Base-by-base conservation (phyloP, 2,797 vertebrate genomes). In the Peromyscus attwateri region DNA sequence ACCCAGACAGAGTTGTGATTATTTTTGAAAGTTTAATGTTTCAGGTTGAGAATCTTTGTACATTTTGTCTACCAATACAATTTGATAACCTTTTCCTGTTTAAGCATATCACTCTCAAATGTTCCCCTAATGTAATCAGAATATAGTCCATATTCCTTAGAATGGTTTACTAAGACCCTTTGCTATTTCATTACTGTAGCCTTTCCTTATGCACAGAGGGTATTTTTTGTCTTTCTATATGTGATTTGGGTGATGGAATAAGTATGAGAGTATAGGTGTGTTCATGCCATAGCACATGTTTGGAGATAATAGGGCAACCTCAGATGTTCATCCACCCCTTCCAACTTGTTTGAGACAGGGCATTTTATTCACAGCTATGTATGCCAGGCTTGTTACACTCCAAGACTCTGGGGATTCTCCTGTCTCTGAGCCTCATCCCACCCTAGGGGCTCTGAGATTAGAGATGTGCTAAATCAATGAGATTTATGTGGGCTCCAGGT, bases 21-120 rank as follows among this genome's bases (percentile, higher is more conserved):
- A 85, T 92, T 92, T 77, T 43, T 55, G 43, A 76, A 73, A 16
- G 23, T 71, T 55, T 94, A 40, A 43, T 75, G 6, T 85, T 13
- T 89, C 77, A 19, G 4, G 0, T 55, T 93, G 60, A 92, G 12
- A 93, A 79, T 87, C 8, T 57, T 70, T 60, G 40, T 82, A 75
- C 21, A 73, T 95, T 83, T 93, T 95, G 1, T 79, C 1, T 90
- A 21, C 4, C n/a, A 66, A 92, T 84, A 40, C 2, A 37, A 80
- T 95, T 92, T 88, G 1, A 49, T 93, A 68, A 19, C 5, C 68
- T 71, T 92, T 89, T 70, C 23, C 34, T 81, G 27, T 84, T 91
- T 79, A 62, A 88, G 43, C 13, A 64, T 13, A 57, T 84, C 1
- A 83, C 13, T 37, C 68, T 92, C n/a, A 84, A 91, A 76, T 79